These are phyloP conservation scores for Corydoras maculifer DNA, from an alignment of 2,113 vertebrate species.

Conservation along the genomic window DNA sequence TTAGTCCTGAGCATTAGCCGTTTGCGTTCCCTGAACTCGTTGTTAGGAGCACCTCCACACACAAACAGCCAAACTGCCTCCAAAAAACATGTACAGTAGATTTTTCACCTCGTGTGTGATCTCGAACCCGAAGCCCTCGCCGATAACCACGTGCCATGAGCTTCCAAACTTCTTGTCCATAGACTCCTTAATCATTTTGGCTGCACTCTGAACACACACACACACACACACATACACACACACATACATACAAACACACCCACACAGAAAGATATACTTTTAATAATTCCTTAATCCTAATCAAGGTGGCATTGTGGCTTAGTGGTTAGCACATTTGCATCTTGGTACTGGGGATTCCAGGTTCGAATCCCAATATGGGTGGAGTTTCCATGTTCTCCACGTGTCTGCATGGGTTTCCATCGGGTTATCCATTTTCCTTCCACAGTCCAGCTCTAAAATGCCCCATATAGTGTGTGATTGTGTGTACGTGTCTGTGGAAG, in stretches of 20 bases:
- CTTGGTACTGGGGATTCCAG: too few relatives aligned
- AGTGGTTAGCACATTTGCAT: too few relatives aligned
- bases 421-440: too few relatives aligned
- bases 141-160: conserved; percentile 97
- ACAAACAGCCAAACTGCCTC: conserved; percentile 87
- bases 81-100: conserved; percentile 96
- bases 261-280: neutral
- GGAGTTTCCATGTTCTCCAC: too few relatives aligned
- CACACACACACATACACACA: too few relatives aligned
- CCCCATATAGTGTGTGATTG: too few relatives aligned
- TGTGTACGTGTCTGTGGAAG: too few relatives aligned
- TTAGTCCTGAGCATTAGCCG: neutral
- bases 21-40: neutral
- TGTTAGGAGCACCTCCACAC: conserved; percentile 97
- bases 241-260: neutral
- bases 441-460: too few relatives aligned
- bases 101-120: conserved; percentile 95
- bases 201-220: conserved; percentile 74
- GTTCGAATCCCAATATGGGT: too few relatives aligned
- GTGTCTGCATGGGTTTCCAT: too few relatives aligned
- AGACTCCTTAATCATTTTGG: conserved; percentile 98
- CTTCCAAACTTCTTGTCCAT: conserved; percentile 99
- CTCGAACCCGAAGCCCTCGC: conserved; percentile 92
- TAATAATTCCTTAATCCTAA: neutral
- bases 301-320: too few relatives aligned